Percentiles rank a stretch among this genome's conserved stretches.
These are phyloP conservation scores for Tapirus terrestris DNA, from an alignment of 2,113 vertebrate species.

Conservation along the genomic window DNA sequence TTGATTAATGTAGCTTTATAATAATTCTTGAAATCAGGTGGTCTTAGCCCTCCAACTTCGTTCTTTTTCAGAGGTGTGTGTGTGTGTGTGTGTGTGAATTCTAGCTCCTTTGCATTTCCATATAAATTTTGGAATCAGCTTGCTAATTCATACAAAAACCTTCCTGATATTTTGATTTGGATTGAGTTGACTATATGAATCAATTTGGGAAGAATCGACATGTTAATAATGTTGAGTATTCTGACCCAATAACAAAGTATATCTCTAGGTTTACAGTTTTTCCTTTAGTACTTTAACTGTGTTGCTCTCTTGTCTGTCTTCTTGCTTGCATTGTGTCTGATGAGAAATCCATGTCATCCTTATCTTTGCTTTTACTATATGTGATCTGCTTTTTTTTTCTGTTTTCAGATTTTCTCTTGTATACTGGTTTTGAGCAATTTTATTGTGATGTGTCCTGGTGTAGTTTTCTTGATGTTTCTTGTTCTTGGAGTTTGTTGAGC, in stretches of 20 bases:
- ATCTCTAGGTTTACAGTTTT: not conserved
- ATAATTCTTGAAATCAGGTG: not conserved
- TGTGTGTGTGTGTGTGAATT: not conserved
- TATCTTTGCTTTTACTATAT: not conserved
- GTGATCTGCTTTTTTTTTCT: not conserved
- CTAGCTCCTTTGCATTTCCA: not conserved
- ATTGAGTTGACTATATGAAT: not conserved
- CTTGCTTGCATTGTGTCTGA: not conserved
- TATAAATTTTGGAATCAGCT: slow-evolving; percentile 4
- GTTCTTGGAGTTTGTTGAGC: not conserved
- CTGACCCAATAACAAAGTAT: not conserved
- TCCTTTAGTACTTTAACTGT: not conserved
- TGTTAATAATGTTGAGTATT: not conserved
- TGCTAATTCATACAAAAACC: not conserved
- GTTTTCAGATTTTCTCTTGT: slow-evolving; percentile 20
- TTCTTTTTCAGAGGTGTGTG: not conserved
- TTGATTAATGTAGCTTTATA: not conserved
- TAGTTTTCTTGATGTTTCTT: not conserved
- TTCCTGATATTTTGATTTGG: not conserved
- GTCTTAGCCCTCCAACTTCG: not conserved
- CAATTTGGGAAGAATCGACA: not conserved
- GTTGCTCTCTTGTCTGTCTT: not conserved
- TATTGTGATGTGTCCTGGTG: not conserved
- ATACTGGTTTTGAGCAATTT: slow-evolving; percentile 19
- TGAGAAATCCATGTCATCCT: not conserved